Conservation (phyloP, 2,113 vertebrate genomes). For the Falco punctatus region DNA sequence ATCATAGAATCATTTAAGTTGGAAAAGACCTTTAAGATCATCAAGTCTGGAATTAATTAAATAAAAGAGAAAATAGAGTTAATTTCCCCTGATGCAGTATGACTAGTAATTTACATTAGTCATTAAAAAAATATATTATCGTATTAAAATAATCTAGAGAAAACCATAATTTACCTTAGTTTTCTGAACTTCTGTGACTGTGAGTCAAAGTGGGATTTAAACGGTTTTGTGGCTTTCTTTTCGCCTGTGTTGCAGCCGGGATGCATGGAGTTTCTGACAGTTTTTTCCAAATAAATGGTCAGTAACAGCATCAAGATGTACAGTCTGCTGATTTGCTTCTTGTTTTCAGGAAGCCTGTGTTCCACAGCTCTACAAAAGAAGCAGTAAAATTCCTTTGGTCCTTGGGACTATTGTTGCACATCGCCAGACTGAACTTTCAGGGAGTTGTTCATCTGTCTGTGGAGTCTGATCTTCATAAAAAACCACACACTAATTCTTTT, state of each 20-base stretch:
- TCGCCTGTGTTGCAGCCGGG: background rate
- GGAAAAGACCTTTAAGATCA: no score
- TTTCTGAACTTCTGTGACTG: background rate
- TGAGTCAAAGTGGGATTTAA: background rate
- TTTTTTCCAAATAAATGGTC: background rate
- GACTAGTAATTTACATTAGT: background rate
- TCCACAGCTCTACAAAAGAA: background rate
- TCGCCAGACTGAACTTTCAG: background rate
- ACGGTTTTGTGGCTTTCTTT: background rate
- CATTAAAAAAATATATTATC: background rate
- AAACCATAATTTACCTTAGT: background rate
- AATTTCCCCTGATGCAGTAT: background rate
- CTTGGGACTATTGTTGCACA: background rate
- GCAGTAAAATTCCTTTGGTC: background rate
- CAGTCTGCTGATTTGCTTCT: background rate
- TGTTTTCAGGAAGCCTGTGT: background rate
- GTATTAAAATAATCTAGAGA: background rate
- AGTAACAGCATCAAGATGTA: rapidly evolving
- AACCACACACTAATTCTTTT: conserved; percentile 5
- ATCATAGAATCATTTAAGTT: no score
- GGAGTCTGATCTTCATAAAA: background rate
- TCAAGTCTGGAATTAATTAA: background rate
- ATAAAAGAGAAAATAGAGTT: background rate
- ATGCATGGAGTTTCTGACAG: background rate
- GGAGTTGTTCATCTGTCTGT: background rate